These are phyloP conservation scores for Litocranius walleri DNA, from an alignment of 2,113 vertebrate species.

Conservation along the genomic window DNA sequence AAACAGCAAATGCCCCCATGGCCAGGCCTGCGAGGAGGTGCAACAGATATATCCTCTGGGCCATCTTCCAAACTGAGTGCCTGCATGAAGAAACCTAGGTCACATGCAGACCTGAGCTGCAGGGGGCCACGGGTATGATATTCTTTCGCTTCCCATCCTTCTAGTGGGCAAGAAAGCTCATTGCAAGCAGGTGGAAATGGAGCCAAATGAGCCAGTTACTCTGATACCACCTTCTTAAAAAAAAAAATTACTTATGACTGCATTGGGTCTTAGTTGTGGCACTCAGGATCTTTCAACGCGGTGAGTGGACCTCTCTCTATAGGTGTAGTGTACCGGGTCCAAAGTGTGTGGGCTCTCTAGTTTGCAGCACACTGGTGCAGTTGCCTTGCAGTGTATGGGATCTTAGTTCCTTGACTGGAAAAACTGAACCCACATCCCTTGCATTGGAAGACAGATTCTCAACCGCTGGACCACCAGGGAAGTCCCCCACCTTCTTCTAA, in stretches of 20 bases:
- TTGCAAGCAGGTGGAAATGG: no score
- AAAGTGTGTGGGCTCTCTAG: not conserved
- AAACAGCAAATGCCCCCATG: not conserved
- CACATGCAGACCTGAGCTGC: not conserved
- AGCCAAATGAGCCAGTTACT: not conserved
- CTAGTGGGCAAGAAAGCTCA: not conserved
- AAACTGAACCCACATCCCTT: not conserved
- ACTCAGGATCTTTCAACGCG: accelerated
- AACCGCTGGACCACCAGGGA: not conserved
- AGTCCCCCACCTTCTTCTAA: not conserved
- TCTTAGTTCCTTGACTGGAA: not conserved
- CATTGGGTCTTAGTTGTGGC: not conserved
- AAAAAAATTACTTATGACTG: not conserved
- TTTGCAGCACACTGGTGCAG: not conserved
- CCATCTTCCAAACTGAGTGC: not conserved
- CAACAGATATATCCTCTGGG: not conserved
- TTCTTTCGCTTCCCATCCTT: not conserved
- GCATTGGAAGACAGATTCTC: not conserved
- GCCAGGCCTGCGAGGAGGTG: not conserved
- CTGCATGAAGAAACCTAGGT: not conserved
- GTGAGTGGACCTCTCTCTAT: not conserved
- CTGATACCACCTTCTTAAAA: not conserved
- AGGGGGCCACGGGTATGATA: no score
- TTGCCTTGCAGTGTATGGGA: not conserved
- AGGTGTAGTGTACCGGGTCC: not conserved